These are phyloP conservation scores for Stenoptilia bipunctidactyla DNA, from an alignment of 2,888 invertebrate species.

Conservation along the genomic window DNA sequence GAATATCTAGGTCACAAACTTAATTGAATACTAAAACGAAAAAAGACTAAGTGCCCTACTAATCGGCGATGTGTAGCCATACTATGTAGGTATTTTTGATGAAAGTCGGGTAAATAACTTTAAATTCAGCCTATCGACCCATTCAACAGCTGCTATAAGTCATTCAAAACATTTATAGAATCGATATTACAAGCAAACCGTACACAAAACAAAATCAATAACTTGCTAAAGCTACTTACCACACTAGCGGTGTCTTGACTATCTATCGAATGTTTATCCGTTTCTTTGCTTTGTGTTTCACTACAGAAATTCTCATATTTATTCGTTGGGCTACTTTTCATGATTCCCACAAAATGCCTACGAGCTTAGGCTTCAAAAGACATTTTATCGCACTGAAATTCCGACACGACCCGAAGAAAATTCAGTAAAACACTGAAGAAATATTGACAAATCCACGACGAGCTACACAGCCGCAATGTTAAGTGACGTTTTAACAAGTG, in stretches of 20 bases:
- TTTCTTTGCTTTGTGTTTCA: constrained; percentile 58
- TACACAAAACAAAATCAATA: constrained; percentile 64
- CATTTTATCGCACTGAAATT: constrained; percentile 43
- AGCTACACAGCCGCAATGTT: too few relatives aligned
- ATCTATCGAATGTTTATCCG: constrained; percentile 63
- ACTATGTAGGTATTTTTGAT: too few relatives aligned
- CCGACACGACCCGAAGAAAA: constrained; percentile 29
- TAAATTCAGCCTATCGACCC: too few relatives aligned
- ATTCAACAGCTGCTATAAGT: too few relatives aligned
- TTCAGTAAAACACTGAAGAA: constrained; percentile 1
- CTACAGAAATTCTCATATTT: constrained; percentile 64
- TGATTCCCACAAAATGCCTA: constrained; percentile 47
- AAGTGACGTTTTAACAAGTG: too few relatives aligned
- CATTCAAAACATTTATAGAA: constrained; percentile 43
- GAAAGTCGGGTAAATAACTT: too few relatives aligned
- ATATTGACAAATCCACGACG: not conserved
- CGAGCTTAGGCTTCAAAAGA: constrained; percentile 47
- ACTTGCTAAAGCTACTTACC: constrained; percentile 50
- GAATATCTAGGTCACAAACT: too few relatives aligned
- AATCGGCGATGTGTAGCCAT: too few relatives aligned
- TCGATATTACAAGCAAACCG: constrained; percentile 8
- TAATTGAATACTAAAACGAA: too few relatives aligned
- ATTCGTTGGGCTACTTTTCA: constrained; percentile 65
- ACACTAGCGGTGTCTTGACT: constrained; percentile 68
- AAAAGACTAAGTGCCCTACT: too few relatives aligned